phyloP scores from a whole-genome alignment of 2,888 invertebrate genomes.

The Melanostoma mellinum region DNA sequence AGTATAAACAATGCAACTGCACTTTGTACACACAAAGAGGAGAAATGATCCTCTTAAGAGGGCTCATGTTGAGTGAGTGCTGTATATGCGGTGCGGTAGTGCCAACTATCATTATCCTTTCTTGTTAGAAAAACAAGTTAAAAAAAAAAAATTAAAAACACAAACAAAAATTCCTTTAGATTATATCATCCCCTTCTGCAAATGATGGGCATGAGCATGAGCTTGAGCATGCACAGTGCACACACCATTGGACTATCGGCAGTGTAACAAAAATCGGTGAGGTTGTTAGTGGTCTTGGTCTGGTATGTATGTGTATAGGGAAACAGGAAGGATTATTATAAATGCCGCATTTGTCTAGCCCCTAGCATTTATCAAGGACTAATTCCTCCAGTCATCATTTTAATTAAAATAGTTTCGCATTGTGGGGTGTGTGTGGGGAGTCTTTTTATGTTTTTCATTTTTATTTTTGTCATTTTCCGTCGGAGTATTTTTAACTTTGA shows the following conservation, averaged over 20 bases:
- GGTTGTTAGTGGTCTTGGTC: background rate
- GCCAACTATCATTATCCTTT: slow-evolving; percentile 49
- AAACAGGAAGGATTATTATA: slow-evolving; percentile 60
- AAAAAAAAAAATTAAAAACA: slow-evolving; percentile 12
- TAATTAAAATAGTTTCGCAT: slow-evolving; percentile 69
- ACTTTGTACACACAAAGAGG: slow-evolving; percentile 35
- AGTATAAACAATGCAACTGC: slow-evolving; percentile 39
- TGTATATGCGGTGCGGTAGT: background rate
- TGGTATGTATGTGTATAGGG: slow-evolving; percentile 14
- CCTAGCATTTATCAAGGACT: slow-evolving; percentile 65
- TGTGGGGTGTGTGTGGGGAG: slow-evolving; percentile 30
- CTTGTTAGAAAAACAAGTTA: slow-evolving; percentile 25
- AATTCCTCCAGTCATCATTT: slow-evolving; percentile 65
- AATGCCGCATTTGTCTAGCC: slow-evolving; percentile 67
- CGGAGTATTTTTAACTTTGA: slow-evolving; percentile 47
- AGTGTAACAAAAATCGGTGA: slow-evolving; percentile 10
- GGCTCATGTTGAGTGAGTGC: slow-evolving; percentile 40
- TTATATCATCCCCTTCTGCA: slow-evolving; percentile 37
- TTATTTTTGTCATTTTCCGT: background rate
- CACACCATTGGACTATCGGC: background rate
- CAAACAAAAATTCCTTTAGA: slow-evolving; percentile 18
- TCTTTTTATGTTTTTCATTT: background rate
- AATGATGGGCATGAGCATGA: slow-evolving; percentile 18
- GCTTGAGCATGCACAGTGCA: slow-evolving; percentile 16
- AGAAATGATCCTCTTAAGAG: slow-evolving; percentile 51